Base-by-base conservation (phyloP, 2,113 vertebrate genomes). In the Pterocles burchelli region DNA sequence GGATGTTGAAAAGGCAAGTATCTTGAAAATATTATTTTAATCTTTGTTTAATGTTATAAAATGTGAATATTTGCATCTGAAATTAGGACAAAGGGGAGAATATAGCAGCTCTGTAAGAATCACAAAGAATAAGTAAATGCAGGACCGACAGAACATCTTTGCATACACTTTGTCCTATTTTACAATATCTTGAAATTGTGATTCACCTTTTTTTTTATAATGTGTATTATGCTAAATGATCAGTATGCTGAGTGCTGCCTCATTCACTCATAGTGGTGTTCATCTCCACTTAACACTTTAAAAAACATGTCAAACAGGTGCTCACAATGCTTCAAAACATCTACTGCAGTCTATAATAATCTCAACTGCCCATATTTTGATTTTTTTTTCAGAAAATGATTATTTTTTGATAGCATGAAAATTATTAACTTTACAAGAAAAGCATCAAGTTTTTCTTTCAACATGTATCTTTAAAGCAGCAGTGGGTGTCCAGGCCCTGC, bases 351-450 rank as follows among this genome's bases (percentile, higher is more conserved):
- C 45, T n/a, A 14, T 85, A 89, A 75, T 85, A 45, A 62, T 73
- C 38, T 85, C 41, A 89, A 51, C 45, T 93, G 22, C 20, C 21
- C 13, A 22, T 59, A 89, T 62, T 85, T 89, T 78, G 9, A 24
- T n/a, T 20, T 36, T 54, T 85, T 73, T 68, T 45, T 36, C 34
- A 48, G 48, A 38, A 83, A 79, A 20, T 57, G 12, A 74, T 85
- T 74, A 58, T 71, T 74, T 96, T 91, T 63, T 74, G 93, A 78
- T 46, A 41, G 33, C 62, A 49, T 92, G 72, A 94, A 89, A 94
- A 59, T 67, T 36, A 95, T 91, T 74, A 95, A 92, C 31, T 95
- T 88, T 94, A 94, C 94, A 62, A 95, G 57, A 84, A 97, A 85
- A 93, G 80, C 1, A 3, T 85, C 57, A 92, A 85, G 11, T 92